Conservation (phyloP, 2,113 vertebrate genomes). For the Sminthopsis crassicaudata region DNA sequence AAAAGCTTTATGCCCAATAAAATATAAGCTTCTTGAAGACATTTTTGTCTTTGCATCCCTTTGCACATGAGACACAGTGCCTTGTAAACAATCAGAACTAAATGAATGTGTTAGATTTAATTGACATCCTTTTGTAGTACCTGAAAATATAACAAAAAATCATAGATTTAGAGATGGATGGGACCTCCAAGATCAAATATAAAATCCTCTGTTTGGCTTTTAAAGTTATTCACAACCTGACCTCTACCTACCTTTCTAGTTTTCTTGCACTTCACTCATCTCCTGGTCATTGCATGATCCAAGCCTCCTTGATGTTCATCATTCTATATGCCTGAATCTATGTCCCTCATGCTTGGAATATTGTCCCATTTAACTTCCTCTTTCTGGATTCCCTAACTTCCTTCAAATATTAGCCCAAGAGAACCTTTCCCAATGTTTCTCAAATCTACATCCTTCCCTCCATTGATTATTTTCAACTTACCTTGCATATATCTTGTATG, state of each 20-base stretch:
- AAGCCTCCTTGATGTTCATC: not conserved
- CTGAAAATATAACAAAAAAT: not conserved
- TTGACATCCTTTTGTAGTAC: not conserved
- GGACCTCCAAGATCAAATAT: not conserved
- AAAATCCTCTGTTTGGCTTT: not conserved
- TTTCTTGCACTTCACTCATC: not conserved
- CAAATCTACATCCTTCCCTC: not conserved
- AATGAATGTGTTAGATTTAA: not conserved
- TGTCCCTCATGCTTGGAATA: not conserved
- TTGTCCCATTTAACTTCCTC: not conserved
- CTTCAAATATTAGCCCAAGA: not conserved
- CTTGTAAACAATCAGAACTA: not conserved
- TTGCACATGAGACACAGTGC: not conserved
- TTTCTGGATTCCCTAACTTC: not conserved
- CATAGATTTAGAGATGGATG: not conserved
- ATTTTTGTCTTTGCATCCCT: not conserved
- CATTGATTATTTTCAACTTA: not conserved
- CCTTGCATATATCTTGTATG: not conserved
- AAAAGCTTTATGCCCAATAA: not conserved
- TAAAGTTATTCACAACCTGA: not conserved
- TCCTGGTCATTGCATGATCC: not conserved
- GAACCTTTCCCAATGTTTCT: not conserved
- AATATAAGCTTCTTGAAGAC: not conserved
- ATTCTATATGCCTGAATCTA: not conserved
- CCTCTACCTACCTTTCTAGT: not conserved